These are phyloP conservation scores for Leguminivora glycinivorella DNA, from an alignment of 1,140 invertebrate genomes.

Conservation along the genomic window DNA sequence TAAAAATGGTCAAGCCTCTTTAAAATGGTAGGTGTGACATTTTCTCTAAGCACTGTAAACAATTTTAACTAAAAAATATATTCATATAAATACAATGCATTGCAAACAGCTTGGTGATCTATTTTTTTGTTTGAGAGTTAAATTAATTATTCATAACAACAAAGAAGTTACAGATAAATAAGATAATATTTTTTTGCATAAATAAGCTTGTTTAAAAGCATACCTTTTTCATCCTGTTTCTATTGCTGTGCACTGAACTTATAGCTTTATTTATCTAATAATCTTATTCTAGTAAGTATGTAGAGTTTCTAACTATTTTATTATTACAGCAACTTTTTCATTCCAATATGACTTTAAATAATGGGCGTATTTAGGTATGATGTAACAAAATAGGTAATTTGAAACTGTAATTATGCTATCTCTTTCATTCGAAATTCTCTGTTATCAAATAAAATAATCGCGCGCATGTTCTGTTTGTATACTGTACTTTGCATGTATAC, in stretches of 20 bases:
- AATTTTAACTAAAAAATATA: too few species aligned
- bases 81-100: too few species aligned
- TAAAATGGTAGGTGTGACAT: too few species aligned
- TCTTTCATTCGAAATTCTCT: not conserved
- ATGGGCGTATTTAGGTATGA: not conserved
- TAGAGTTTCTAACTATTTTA: not conserved
- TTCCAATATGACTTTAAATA: not conserved
- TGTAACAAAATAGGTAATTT: not conserved
- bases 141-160: too few species aligned
- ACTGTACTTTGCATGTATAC: not conserved
- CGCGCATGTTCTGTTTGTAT: not conserved
- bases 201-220: not conserved
- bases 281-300: not conserved
- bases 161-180: too few species aligned
- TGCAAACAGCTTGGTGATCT: too few species aligned
- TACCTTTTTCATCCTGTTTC: not conserved
- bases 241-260: not conserved
- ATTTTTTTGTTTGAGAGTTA: too few species aligned
- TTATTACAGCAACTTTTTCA: not conserved
- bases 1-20: too few species aligned
- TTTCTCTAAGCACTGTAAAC: too few species aligned
- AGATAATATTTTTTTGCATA: too few species aligned
- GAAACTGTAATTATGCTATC: slow-evolving; percentile 1
- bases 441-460: not conserved
- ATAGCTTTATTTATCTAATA: not conserved